Conservation (phyloP, 2,888 invertebrate genomes). For the Dryobotodes eremita region DNA sequence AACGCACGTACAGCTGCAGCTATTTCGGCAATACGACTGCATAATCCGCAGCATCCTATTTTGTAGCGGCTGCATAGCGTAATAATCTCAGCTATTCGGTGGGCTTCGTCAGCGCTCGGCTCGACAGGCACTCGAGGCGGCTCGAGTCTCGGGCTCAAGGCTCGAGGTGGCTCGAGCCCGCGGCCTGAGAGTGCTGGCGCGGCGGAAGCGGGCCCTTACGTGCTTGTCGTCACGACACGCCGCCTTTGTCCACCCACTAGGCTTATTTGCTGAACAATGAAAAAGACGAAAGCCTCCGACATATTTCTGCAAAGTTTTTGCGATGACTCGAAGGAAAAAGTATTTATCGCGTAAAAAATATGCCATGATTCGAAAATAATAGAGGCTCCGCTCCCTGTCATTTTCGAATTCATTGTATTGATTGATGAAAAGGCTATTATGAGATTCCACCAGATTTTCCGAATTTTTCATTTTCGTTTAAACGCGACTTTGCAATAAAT, state of each 20-base stretch:
- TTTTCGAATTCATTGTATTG: conserved; percentile 84
- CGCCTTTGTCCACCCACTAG: conserved; percentile 90
- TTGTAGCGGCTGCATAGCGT: conserved; percentile 81
- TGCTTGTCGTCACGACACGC: conserved; percentile 87
- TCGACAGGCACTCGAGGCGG: conserved; percentile 85
- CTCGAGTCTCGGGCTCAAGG: conserved; percentile 79
- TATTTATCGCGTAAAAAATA: conserved; percentile 79
- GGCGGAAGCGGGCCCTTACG: conserved; percentile 89
- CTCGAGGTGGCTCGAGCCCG: conserved; percentile 80
- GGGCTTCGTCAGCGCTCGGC: conserved; percentile 87
- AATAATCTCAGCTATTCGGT: conserved; percentile 86
- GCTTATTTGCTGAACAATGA: conserved; percentile 91
- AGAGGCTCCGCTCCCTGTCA: conserved; percentile 75
- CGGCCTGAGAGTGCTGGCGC: conserved; percentile 87
- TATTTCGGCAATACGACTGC: conserved; percentile 71
- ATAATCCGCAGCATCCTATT: conserved; percentile 81
- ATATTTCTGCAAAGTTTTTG: conserved; percentile 80
- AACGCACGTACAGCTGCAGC: conserved; percentile 53
- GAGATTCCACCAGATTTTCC: conserved; percentile 83
- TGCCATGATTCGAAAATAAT: conserved; percentile 81
- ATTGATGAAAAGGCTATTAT: conserved; percentile 88
- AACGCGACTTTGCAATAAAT: conserved; percentile 84
- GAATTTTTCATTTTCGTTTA: conserved; percentile 86
- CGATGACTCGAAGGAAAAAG: conserved; percentile 71
- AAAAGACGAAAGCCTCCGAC: conserved; percentile 87